Evolutionary conservation across 2,888 invertebrate species (phyloP), one percentile per base, ranked within the genome.

Genomic region (Hirtodrosophila cameraria): DNA sequence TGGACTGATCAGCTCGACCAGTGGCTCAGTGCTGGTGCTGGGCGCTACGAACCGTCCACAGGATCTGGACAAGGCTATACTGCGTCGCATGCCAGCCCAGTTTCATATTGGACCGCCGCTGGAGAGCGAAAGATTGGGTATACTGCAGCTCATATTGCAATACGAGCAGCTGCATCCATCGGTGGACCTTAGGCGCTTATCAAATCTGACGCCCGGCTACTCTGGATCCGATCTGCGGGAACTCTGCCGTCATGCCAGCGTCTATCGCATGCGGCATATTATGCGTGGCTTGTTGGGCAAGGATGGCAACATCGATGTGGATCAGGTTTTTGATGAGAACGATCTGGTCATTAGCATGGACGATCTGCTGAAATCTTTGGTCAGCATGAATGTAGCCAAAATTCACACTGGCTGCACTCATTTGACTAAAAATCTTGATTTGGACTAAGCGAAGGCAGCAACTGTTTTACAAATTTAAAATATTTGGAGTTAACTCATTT

Each of bases 221-320:
- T 97, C 98, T 0, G 98, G 98, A 0, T 97, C 97, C 0, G 99
- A 99, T 92, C 92, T 99, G 49, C 93, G 94, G 81, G 96, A 96
- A 91, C 91, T 97, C 77, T 99, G 98, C 83, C 94, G 98, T 0
- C 95, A 95, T 89, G 98, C 97, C 0, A 97, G 97, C 12, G 94
- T 98, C 23, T 95, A 95, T 91, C 92, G 97, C 48, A 94, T 98
- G 58, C 91, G 96, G 20, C 96, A 97, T 85, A 94, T 93, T 79
- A 92, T 95, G 86, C 81, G 79, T 2, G 57, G 61, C 0, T 71
- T 79, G 13, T 62, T 73, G 4, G 30, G 12, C n/a, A 31, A 53
- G n/a, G 42, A 54, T 1, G 33, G 18, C 7, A 23, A 3, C 9
- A 11, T 13, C 6, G 7, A 11, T 0, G 48, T 54, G 4, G 0